A percentile compares a stretch with the other conserved stretches of the same genome.
Evolutionary conservation across 2,113 vertebrate species (phyloP).

Genomic region (Hippocampus zosterae): DNA sequence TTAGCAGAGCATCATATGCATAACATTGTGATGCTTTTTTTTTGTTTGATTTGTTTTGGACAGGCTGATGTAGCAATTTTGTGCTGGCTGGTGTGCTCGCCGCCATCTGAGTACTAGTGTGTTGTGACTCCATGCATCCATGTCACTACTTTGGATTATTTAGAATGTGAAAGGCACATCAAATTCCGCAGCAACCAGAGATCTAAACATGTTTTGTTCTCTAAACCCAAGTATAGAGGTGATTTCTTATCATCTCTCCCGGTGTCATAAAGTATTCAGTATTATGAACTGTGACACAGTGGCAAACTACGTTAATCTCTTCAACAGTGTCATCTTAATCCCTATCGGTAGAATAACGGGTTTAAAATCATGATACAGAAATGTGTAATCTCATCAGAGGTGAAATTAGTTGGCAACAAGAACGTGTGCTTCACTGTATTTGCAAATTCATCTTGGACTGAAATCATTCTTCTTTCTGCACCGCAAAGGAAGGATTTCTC

Average conservation of each 20-base stretch:
- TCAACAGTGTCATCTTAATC: not conserved
- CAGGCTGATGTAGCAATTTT: not conserved
- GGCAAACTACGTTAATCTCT: not conserved
- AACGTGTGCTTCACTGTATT: not conserved
- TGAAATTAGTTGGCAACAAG: not conserved
- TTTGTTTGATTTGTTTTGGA: too few species aligned
- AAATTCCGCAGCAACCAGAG: not conserved
- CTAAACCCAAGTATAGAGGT: not conserved
- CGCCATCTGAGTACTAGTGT: not conserved
- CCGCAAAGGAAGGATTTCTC: not conserved
- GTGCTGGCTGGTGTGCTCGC: not conserved
- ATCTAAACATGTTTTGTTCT: not conserved
- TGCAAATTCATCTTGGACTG: not conserved
- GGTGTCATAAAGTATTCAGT: not conserved
- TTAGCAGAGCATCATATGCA: not conserved
- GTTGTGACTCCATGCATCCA: not conserved
- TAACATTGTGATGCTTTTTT: not conserved
- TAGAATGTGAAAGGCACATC: not conserved
- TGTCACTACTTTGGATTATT: not conserved
- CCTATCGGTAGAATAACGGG: not conserved
- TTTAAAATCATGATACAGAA: not conserved
- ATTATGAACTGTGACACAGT: not conserved
- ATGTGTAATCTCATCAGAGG: not conserved
- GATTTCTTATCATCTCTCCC: conserved; percentile 2
- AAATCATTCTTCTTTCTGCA: not conserved